Base-by-base conservation (phyloP, 1,140 invertebrate species). In the Drosophila cardini region DNA sequence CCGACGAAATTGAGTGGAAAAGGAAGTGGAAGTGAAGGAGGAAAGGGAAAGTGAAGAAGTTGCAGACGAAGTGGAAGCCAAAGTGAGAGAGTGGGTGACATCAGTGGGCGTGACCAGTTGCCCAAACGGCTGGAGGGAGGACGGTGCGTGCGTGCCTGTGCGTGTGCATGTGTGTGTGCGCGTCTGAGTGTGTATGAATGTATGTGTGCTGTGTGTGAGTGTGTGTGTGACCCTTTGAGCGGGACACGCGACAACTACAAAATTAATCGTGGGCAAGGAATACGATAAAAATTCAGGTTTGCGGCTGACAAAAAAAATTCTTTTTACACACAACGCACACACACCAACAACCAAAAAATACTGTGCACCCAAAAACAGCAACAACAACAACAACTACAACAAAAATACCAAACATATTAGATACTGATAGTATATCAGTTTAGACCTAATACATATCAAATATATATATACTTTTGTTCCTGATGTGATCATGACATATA, bases 401-500 rank as follows among this genome's bases (percentile, higher is more conserved):
- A 42, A 46, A 18, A 48, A 8, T 13, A n/a, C 21, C 21, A 38
- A 34, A 30, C 18, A 68, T 45, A 16, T 15, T 16, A 45, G 32
- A 38, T 34, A 30, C 36, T 50, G 48, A 64, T 64, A 48, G 9
- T 0, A 5, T 21, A 16, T 60, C 15, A 34, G 50, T 26, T 42
- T 34, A 69, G 55, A 5, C 21, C 21, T 26, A 26, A 26, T 26
- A 26, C 21, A 26, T 26, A 26, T 26, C 21, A 26, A 4, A 26
- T 32, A 71, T 18, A 8, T 10, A 36, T 58, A 30, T 55, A 55
- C 26, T 21, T 11, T 18, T 55, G 3, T 16, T 7, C n/a, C 34
- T 32, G 6, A 38, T 65, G 60, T 56, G 62, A 78, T 71, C 36
- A 91, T 91, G 90, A 91, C 80, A 70, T 91, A 90, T 74, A 90